A percentile compares a stretch with the other conserved stretches of the same genome.
Conservation (phyloP, 2,797 vertebrate species). For the Myripristis jacobus region DNA sequence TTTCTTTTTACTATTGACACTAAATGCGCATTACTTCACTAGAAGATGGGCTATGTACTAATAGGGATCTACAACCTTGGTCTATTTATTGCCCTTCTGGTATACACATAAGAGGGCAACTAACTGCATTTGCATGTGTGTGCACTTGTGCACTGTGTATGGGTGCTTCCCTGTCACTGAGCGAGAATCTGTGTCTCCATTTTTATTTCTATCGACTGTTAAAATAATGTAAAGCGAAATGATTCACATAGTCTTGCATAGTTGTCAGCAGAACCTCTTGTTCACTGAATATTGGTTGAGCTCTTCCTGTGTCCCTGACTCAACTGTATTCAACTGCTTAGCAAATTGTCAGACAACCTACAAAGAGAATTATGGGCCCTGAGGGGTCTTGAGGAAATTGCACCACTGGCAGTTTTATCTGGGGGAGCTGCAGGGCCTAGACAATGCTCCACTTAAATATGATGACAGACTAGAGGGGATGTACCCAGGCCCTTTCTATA, state of each 20-base stretch:
- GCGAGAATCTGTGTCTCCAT: constrained; percentile 1
- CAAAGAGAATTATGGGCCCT: constrained; percentile 84
- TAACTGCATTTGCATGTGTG: constrained; percentile 9
- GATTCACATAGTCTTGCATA: constrained; percentile 43
- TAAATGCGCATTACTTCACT: constrained; percentile 43
- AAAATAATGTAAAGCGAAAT: constrained; percentile 47
- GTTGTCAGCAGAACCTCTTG: constrained; percentile 48
- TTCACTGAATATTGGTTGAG: constrained; percentile 44
- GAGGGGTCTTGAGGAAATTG: constrained; percentile 80
- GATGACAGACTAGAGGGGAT: constrained; percentile 81
- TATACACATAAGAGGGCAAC: background rate
- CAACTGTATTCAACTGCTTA: constrained; percentile 72
- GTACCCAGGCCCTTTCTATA: constrained; percentile 65
- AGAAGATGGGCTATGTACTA: constrained; percentile 31
- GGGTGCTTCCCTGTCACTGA: background rate
- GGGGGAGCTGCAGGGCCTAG: constrained; percentile 76
- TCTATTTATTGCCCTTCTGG: background rate
- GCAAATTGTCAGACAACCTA: constrained; percentile 82
- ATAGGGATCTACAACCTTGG: constrained; percentile 15
- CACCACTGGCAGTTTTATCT: constrained; percentile 82
- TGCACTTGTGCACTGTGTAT: background rate
- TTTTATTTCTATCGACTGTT: constrained; percentile 18
- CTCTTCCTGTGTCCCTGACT: constrained; percentile 69
- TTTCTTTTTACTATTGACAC: constrained; percentile 38
- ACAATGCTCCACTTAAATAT: constrained; percentile 78